Evolutionary conservation across 2,797 vertebrate species (phyloP).

Genomic region (Eptatretus atami): DNA sequence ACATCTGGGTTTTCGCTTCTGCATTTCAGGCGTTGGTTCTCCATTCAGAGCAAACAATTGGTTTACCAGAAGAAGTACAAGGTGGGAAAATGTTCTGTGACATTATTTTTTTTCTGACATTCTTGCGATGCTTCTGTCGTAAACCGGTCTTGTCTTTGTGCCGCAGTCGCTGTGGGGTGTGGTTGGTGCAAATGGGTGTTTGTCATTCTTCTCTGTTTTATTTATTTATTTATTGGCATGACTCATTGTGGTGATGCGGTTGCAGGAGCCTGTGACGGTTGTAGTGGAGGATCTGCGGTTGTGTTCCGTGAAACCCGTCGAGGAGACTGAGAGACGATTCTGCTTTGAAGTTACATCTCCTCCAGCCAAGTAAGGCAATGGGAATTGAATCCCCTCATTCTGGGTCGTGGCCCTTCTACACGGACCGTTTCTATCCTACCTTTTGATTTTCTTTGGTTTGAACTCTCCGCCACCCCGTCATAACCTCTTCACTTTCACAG

Average conservation of each 20-base stretch:
- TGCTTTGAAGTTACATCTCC: constrained; percentile 96
- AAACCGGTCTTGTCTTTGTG: too few relatives aligned
- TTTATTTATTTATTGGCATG: neutral
- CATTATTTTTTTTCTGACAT: constrained; percentile 6
- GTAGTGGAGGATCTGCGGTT: constrained; percentile 78
- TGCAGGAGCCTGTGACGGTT: constrained; percentile 66
- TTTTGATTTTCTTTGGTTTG: neutral
- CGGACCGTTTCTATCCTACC: neutral
- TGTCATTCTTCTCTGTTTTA: neutral
- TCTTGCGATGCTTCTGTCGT: too few relatives aligned
- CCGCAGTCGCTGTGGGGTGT: too few relatives aligned
- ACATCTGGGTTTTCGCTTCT: constrained; percentile 9
- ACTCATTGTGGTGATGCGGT: neutral
- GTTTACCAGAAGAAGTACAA: constrained; percentile 99
- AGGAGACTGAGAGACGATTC: constrained; percentile 78
- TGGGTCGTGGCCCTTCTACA: neutral
- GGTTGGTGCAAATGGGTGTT: too few relatives aligned
- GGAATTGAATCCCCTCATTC: neutral
- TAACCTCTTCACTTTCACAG: too few relatives aligned
- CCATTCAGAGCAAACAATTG: constrained; percentile 95
- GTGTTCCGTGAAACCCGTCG: constrained; percentile 83
- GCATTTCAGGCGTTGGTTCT: constrained; percentile 77
- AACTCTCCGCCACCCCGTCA: neutral
- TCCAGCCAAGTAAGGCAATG: constrained; percentile 41
- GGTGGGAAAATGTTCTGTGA: constrained; percentile 20